Percentiles rank a stretch among this genome's conserved stretches.
Evolutionary conservation across 1,140 invertebrate genomes (phyloP).

Genomic region (Akabosia matsudoensis): DNA sequence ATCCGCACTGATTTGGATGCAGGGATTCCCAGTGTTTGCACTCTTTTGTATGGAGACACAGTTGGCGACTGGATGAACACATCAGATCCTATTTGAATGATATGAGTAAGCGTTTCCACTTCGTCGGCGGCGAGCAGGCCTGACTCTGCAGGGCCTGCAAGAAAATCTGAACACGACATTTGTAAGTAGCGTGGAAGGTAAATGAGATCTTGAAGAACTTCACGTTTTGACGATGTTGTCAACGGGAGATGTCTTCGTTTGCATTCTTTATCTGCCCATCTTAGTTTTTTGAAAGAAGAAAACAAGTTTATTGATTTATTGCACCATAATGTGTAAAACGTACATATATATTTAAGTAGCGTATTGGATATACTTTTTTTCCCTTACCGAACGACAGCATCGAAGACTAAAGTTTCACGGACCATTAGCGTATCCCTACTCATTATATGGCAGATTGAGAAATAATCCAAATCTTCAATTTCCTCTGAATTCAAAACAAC

Average conservation of each 20-base stretch:
- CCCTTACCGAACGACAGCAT: conserved; percentile 54
- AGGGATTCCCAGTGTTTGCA: conserved; percentile 1
- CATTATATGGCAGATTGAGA: conserved; percentile 46
- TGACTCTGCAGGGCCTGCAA: conserved; percentile 53
- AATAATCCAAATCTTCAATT: conserved; percentile 61
- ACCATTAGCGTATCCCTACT: conserved; percentile 61
- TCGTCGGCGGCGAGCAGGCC: conserved; percentile 52
- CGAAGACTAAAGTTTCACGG: conserved; percentile 59
- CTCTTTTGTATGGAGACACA: neutral
- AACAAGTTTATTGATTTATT: conserved; percentile 33
- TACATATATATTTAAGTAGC: too few species aligned
- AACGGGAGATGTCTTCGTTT: conserved; percentile 62
- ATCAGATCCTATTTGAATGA: neutral
- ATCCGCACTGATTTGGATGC: neutral
- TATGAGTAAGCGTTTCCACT: conserved; percentile 42
- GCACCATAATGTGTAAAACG: conserved; percentile 44
- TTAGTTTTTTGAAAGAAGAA: conserved; percentile 46
- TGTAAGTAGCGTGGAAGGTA: conserved; percentile 65
- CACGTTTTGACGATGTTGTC: conserved; percentile 59
- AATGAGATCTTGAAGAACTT: conserved; percentile 61
- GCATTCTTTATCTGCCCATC: conserved; percentile 67
- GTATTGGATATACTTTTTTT: neutral
- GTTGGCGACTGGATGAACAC: neutral
- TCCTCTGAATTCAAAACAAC: conserved; percentile 61
- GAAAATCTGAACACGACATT: conserved; percentile 62